Evolutionary conservation across 2,113 vertebrate genomes (phyloP), one percentile per base, ranked within the genome.

Genomic region (Pyrgilauda ruficollis): DNA sequence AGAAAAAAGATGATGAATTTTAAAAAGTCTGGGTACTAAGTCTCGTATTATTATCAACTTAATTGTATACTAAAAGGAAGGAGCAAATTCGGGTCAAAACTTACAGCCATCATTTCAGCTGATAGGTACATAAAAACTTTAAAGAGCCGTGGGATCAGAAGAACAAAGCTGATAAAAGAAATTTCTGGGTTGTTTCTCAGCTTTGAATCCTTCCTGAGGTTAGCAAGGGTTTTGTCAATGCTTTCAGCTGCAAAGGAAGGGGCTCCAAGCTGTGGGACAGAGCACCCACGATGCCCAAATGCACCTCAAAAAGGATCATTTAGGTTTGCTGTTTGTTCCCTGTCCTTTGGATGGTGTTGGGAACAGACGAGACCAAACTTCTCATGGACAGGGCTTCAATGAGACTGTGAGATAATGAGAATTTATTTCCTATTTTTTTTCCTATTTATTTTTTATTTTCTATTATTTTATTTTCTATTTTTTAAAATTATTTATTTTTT

Each of bases 251-350:
- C 68, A 39, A 21, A 79, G 52, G 56, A 52, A 23, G 49, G 8
- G 52, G 44, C 39, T 75, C 27, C 31, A 49, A 30, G 35, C 46
- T 14, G 18, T 17, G 12, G n/a, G 69, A 33, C 31, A 27, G 56
- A 64, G 22, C 49, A 22, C 30, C 6, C n/a, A 10, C 3, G 7
- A 10, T 0, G 3, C 20, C 21, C 39, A 13, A 44, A 78, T 28
- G 13, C 2, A 0, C 37, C 50, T 69, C 31, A 5, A 7, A 13
- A 37, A 41, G 1, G 21, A 67, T 9, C 0, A 5, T 6, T 73
- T 8, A 11, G 37, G 2, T 43, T 63, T 76, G 35, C 11, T 1
- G 1, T 7, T 62, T 59, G 23, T n/a, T 63, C 49, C 49, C 24
- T 5, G 33, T 4, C 3, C 43, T 84, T 96, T 91, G 46, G 24